Evolutionary conservation across 2,888 invertebrate genomes (phyloP), one percentile per base, ranked within the genome.

Genomic region (Exocentrus adspersus): DNA sequence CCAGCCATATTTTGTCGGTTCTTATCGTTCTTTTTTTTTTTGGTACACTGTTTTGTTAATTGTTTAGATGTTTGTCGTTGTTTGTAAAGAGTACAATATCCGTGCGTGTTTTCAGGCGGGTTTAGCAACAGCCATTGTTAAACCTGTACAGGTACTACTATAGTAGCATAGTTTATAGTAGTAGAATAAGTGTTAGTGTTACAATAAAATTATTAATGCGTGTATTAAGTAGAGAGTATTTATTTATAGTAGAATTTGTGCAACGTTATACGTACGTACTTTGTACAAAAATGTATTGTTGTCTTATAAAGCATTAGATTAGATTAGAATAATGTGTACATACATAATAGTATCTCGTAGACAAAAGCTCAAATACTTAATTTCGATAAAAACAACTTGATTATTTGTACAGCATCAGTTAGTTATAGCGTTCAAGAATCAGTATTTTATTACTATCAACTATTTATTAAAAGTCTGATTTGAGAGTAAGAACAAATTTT

Each of bases 61-160:
- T 62, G 66, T 70, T 57, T 69, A 67, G 69, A 69, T 69, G 69
- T 69, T 53, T 50, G 61, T 58, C 28, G 42, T 58, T 17, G 28
- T 24, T 41, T 43, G 43, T 58, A 58, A 37, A 52, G 53, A 43
- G 42, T 62, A 42, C 21, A 42, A 24, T 24, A 24, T 54, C 17
- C n/a, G 5, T 59, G 50, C 42, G 21, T 41, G n/a, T 43, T 46
- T 2, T 30, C 56, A 50, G 58, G 54, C 51, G 51, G 54, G 60
- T 65, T 51, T 61, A 67, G 61, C 63, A 66, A 41, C 71, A 72
- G 71, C 70, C 71, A 71, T 68, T 63, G 69, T 68, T 67, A 64
- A 45, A 62, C 61, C 63, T 50, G n/a, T n/a, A n/a, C n/a, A 57
- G 45, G n/a, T 20, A 10, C 14, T 37, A 24, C 17, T 16, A n/a